Base-by-base conservation (phyloP, 2,113 vertebrate species). In the Thamnophis sirtalis region DNA sequence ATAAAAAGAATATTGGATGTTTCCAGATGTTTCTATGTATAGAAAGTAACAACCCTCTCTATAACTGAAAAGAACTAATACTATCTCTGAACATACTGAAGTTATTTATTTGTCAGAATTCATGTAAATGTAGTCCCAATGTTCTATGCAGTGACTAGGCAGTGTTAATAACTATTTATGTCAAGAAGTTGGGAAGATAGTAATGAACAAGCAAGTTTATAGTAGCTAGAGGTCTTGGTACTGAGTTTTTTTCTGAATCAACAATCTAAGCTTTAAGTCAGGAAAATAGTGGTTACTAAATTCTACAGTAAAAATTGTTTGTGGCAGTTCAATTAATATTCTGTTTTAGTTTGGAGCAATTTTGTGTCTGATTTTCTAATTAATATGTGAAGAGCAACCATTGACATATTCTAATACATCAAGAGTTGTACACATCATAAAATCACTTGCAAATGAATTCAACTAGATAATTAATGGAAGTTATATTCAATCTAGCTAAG, bases 401-500 rank as follows among this genome's bases (percentile, higher is more conserved):
- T n/a, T 90, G 92, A 68, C 43, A 90, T 84, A 28, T 80, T 90
- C 63, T 56, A 55, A 88, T 3, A 48, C 19, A 93, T 89, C 3
- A 22, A 49, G 56, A 94, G 0, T 88, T 93, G 11, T 49, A 15
- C 22, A 43, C 1, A 84, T 92, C 0, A 89, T 92, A 55, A 93
- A 94, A 93, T 93, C 56, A 6, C 1, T 93, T 38, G 11, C 33
- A 63, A 51, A 13, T 85, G 63, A 93, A 26, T 73, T 91, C n/a
- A 86, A 92, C 33, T 55, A 3, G 92, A 49, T 94, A 86, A 85
- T 63, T 91, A 91, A 89, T 91, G 51, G 48, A 94, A 55, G 4
- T 26, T 84, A 3, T 50, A 86, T 87, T 93, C 90, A 2, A 43
- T 93, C 60, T 95, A 84, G 92, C 90, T 94, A 92, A 55, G 10